These are phyloP conservation scores for Sceloporus undulatus DNA, from an alignment of 2,113 vertebrate species.

Conservation along the genomic window DNA sequence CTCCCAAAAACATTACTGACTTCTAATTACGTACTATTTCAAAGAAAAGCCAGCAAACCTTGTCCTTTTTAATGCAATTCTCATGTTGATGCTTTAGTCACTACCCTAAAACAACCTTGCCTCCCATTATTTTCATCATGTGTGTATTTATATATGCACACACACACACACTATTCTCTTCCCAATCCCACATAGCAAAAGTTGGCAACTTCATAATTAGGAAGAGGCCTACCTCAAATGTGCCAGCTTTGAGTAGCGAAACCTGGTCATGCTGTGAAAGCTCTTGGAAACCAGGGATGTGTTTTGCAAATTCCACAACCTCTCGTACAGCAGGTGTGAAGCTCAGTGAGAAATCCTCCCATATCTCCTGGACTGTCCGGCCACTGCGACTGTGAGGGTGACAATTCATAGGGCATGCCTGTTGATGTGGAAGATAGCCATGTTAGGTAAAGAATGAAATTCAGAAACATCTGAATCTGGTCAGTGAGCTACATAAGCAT, in stretches of 20 bases:
- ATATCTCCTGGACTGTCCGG: conserved; percentile 89
- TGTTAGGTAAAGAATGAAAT: conserved; percentile 5
- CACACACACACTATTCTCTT: neutral
- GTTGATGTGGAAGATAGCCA: conserved; percentile 21
- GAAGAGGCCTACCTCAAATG: conserved; percentile 88
- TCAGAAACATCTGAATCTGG: neutral
- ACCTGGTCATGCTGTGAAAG: conserved; percentile 93
- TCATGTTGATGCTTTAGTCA: neutral
- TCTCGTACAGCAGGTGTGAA: conserved; percentile 92
- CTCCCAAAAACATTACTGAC: neutral
- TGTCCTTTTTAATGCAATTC: neutral
- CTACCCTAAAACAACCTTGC: neutral
- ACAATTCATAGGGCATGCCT: conserved; percentile 96
- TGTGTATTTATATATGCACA: neutral
- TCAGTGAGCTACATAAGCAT: neutral
- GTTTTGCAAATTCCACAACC: conserved; percentile 94
- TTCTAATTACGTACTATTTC: neutral
- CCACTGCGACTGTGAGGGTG: conserved; percentile 83
- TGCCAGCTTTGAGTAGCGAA: conserved; percentile 92
- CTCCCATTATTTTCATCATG: neutral
- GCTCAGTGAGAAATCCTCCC: conserved; percentile 95
- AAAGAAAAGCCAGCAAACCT: neutral
- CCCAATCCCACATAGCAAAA: neutral
- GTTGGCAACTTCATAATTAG: neutral
- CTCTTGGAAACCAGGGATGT: conserved; percentile 90